Conservation (phyloP, 2,113 vertebrate genomes). For the Ciconia boyciana region DNA sequence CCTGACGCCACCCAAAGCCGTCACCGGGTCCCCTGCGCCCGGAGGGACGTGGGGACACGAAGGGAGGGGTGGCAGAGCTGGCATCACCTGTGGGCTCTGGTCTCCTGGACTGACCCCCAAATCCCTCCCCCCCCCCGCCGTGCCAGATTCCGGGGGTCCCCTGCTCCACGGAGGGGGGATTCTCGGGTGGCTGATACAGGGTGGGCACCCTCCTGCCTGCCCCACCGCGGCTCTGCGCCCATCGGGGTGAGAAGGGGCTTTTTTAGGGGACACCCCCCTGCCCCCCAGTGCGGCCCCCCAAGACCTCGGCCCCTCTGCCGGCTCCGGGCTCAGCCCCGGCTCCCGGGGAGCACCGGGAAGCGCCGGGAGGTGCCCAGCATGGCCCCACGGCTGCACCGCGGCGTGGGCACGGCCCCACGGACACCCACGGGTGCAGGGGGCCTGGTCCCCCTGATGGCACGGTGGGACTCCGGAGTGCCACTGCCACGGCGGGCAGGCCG, state of each 20-base stretch:
- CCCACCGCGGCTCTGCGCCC: background rate
- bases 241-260: background rate
- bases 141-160: background rate
- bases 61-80: background rate
- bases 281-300: background rate
- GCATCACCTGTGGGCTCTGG: background rate
- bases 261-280: background rate
- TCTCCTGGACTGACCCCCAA: background rate
- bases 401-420: background rate
- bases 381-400: background rate
- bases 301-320: accelerated
- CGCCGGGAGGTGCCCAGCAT: background rate
- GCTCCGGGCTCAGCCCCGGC: background rate
- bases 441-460: background rate
- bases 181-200: background rate
- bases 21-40: background rate
- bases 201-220: background rate
- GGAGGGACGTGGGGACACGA: background rate
- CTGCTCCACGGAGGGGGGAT: too few relatives aligned
- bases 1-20: background rate
- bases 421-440: background rate
- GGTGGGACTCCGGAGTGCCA: background rate
- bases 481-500: background rate
- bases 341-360: background rate
- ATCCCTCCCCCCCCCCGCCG: background rate